These are phyloP conservation scores for Isoperla grammatica DNA, from an alignment of 2,888 invertebrate species.

Conservation along the genomic window DNA sequence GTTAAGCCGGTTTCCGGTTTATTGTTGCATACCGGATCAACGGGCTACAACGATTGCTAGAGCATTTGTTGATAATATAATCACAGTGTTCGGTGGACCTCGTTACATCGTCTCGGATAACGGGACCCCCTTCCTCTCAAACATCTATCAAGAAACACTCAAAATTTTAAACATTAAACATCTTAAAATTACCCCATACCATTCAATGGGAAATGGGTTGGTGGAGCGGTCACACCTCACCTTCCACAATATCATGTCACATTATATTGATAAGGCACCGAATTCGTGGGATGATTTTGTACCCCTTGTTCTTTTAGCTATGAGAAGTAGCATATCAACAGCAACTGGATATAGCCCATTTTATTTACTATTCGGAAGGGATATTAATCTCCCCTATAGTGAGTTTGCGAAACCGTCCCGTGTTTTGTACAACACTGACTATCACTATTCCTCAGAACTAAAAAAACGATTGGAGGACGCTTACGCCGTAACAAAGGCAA, in stretches of 20 bases:
- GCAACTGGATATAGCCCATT: not conserved
- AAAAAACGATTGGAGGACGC: not conserved
- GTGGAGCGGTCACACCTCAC: slow-evolving; percentile 1
- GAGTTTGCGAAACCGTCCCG: not conserved
- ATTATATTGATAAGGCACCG: not conserved
- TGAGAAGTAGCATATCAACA: not conserved
- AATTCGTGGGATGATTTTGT: not conserved
- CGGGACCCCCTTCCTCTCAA: not conserved
- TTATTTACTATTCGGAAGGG: not conserved
- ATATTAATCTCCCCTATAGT: not conserved
- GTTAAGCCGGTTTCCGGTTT: not conserved
- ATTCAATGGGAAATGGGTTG: not conserved
- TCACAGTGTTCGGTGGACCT: not conserved
- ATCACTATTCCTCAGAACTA: not conserved
- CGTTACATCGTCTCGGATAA: not conserved
- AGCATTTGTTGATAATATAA: not conserved
- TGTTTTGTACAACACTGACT: not conserved
- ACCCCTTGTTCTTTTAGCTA: not conserved
- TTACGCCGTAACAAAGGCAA: not conserved
- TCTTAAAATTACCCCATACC: not conserved
- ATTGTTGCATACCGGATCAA: not conserved
- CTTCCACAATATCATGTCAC: not conserved
- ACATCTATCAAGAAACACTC: not conserved
- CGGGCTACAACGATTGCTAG: not conserved
- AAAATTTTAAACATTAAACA: not conserved